phyloP scores from a whole-genome alignment of 2,797 vertebrate species.

The Coluber constrictor region DNA sequence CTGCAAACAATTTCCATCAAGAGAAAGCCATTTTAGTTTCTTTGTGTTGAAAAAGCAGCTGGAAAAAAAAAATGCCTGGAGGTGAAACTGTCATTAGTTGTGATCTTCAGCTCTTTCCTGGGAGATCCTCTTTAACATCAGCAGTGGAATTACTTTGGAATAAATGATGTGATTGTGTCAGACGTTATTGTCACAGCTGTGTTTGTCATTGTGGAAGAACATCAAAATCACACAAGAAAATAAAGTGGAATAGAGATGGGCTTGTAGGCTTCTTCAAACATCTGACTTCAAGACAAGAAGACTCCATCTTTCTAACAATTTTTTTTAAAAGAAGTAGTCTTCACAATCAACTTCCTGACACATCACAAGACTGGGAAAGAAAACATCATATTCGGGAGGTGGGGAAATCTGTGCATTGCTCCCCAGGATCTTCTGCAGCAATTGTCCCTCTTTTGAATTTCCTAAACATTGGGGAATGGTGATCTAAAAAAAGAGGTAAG shows the following conservation, averaged over 20 bases:
- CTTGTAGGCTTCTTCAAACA: not conserved
- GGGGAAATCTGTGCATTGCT: too few relatives aligned
- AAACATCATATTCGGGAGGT: not conserved
- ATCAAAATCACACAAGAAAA: conserved; percentile 52
- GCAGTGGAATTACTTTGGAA: not conserved
- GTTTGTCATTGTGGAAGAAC: conserved; percentile 55
- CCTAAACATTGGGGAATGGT: not conserved
- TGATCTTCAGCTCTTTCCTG: not conserved
- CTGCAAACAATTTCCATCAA: conserved; percentile 32
- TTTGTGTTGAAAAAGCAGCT: conserved; percentile 54
- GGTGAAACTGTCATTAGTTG: conserved; percentile 48
- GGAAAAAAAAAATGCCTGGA: conserved; percentile 49
- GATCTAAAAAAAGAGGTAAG: not conserved
- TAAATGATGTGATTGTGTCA: conserved; percentile 2
- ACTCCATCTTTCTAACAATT: not conserved
- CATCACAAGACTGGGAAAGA: not conserved
- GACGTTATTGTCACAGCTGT: conserved; percentile 56
- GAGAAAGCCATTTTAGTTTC: conserved; percentile 42
- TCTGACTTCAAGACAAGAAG: not conserved
- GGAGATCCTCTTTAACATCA: not conserved
- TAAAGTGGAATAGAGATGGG: not conserved
- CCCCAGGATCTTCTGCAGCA: not conserved
- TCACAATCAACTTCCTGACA: not conserved
- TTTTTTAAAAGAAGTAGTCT: not conserved
- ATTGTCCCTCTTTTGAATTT: not conserved